Evolutionary conservation across 2,113 vertebrate species (phyloP), one percentile per base, ranked within the genome.

Genomic region (Marcusenius ussheri): DNA sequence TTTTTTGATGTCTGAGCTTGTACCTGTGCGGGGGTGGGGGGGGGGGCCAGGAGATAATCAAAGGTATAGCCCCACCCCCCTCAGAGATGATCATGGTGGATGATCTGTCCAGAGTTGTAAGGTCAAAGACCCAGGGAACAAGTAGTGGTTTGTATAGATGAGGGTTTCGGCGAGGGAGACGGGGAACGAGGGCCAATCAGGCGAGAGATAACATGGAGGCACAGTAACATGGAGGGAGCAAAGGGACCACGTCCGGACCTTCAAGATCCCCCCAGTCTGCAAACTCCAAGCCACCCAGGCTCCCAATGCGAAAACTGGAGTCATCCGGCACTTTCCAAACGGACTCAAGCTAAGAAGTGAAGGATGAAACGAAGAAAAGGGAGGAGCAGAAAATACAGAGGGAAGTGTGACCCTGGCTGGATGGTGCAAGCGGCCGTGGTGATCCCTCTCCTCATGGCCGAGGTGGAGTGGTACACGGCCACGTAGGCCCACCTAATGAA

Each of bases 401-500:
- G 80, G 42, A 46, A 2, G 53, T 2, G 19, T 19, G 5, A 35
- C 17, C 39, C 80, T 19, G 80, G 17, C 39, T 24, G 80, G 42
- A 39, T 45, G 17, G 80, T 4, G 17, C 39, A 3, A 24, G 21
- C 6, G 83, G 83, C 39, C 1, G 80, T 3, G 5, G n/a, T 19
- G 74, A 42, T 5, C 4, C 15, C 13, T 42, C 35, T 80, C 7
- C 74, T 80, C 13, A 42, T 19, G 74, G 17, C 7, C 27, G 11
- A 19, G 15, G 4, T 19, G 17, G 31, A 77, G 31, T 1, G 27
- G 27, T 13, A 15, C 66, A 35, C 15, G n/a, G 66, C 9, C 66
- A 35, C 11, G 56, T n/a, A 62, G 24, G 24, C 2, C 24, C 56
- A 62, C 17, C 83, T 90, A 87, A 91, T 92, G 89, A 92, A 91